Base-by-base conservation (phyloP, 1,140 invertebrate genomes). In the Conus betulinus region DNA sequence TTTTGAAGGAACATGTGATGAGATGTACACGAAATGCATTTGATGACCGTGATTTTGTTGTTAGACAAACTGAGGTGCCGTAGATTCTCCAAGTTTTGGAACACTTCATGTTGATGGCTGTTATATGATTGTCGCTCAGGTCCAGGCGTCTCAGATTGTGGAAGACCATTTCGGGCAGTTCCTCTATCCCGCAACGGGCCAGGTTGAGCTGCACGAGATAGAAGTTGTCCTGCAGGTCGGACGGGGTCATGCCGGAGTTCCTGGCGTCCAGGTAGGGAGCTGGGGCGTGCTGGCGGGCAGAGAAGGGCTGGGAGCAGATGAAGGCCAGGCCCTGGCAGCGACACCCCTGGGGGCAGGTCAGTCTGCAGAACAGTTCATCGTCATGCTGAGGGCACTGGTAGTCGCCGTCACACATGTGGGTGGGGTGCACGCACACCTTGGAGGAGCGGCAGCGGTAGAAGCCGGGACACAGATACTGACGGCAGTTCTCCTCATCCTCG, bases 41-140 rank as follows among this genome's bases (percentile, higher is more conserved):
- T 90, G 11, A 90, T 51, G 17, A 89, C 90, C 25, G 93, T 91
- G 15, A 93, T 91, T 7, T 89, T 74, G 53, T 86, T 89, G 71
- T 89, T 81, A 39, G 85, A 60, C n/a, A 84, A 57, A 39, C 23
- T 25, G 15, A 87, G 74, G 23, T 27, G 39, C 17, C 71, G 85
- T 15, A 87, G 74, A 25, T 87, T 87, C 53, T 78, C 55, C 85
- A 87, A 23, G 5, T 74, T 27, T n/a, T 78, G 74, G 39, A 87
- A 87, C 17, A 78, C 20, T 87, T 55, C 74, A 78, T 78, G 74
- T 78, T 39, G n/a, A 87, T 71, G n/a, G 51, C n/a, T 17, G 15
- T n/a, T 15, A 87, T 76, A 5, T 57, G 85, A 15, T 90, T 90
- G 57, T 74, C 39, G 27, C 89, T 88, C 3, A 84, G 25, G 76